Conservation (phyloP, 2,888 invertebrate species). For the Leptopilina syphax region DNA sequence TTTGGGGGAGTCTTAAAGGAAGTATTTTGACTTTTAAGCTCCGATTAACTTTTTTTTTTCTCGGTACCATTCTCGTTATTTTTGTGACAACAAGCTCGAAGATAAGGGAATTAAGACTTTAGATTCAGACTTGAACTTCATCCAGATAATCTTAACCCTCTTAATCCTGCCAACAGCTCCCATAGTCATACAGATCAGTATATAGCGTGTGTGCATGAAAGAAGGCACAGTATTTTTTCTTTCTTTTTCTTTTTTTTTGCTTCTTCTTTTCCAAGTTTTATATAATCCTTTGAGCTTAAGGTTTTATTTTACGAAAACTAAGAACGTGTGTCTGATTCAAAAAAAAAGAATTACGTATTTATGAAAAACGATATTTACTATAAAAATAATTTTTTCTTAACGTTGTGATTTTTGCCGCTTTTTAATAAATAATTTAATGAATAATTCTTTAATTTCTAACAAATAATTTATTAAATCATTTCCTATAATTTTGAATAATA, state of each 20-base stretch:
- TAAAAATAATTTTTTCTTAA: too few species aligned
- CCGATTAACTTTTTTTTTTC: slow-evolving; percentile 40
- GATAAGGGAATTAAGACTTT: slow-evolving; percentile 39
- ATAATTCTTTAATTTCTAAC: too few species aligned
- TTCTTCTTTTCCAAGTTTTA: slow-evolving; percentile 11
- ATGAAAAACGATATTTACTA: too few species aligned
- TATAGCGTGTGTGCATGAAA: slow-evolving; percentile 24
- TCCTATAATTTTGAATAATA: too few species aligned
- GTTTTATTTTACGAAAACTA: slow-evolving; percentile 24
- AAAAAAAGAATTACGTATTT: background rate
- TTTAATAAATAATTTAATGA: too few species aligned
- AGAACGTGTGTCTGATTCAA: background rate
- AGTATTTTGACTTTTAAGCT: slow-evolving; percentile 32
- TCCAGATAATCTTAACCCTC: slow-evolving; percentile 31
- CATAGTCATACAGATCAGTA: slow-evolving; percentile 29
- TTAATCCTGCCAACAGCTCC: slow-evolving; percentile 37
- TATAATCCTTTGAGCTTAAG: slow-evolving; percentile 26
- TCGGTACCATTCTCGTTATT: slow-evolving; percentile 24
- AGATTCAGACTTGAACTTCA: slow-evolving; percentile 31
- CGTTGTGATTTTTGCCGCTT: too few species aligned
- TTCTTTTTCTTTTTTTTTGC: slow-evolving; percentile 15
- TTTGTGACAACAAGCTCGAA: slow-evolving; percentile 34
- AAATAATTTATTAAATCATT: too few species aligned
- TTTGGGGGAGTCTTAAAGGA: background rate
- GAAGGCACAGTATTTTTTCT: background rate